Evolutionary conservation across 1,140 invertebrate species (phyloP), one percentile per base, ranked within the genome.

Genomic region (Bombus sylvicola): DNA sequence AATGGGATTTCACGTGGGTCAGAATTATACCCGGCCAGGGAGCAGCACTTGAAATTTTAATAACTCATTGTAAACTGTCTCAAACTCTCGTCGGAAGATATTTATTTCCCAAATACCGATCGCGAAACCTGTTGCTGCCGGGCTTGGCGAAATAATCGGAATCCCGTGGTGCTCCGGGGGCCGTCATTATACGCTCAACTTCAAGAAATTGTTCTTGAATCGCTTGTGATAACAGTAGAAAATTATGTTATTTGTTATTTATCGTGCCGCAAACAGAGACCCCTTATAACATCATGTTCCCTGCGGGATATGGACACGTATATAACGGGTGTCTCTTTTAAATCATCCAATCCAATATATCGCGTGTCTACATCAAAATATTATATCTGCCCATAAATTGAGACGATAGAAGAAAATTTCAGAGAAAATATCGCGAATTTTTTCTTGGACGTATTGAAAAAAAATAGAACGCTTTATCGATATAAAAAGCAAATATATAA

Each of bases 81-180:
- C 59, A 13, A 74, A 73, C 43, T 22, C 28, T 37, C 12, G 15
- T n/a, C 41, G 31, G 13, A 28, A n/a, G 69, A 81, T 86, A 86
- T 86, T 81, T 86, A 86, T 86, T 86, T 81, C 22, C 28, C 59
- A 59, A 81, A 86, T 81, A 75, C 84, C 84, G 71, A 86, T 86
- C 79, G 79, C 62, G 13, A 18, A 8, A 86, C 84, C 84, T 86
- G 84, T 86, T 86, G 84, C 84, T 85, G 69, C 12, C 71, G 39
- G 25, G 68, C 41, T 53, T 53, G 53, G 37, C n/a, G 59, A 81
- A 72, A 62, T 47, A 71, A 80, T 64, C 76, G 39, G 68, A 28
- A n/a, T 47, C 64, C 57, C 25, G 43, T 31, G 39, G 13, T 18
- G 73, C 43, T 71, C 47, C 31, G 22, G 31, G 47, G 34, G 66